Conservation (phyloP, 2,113 vertebrate species). For the Motacilla alba region DNA sequence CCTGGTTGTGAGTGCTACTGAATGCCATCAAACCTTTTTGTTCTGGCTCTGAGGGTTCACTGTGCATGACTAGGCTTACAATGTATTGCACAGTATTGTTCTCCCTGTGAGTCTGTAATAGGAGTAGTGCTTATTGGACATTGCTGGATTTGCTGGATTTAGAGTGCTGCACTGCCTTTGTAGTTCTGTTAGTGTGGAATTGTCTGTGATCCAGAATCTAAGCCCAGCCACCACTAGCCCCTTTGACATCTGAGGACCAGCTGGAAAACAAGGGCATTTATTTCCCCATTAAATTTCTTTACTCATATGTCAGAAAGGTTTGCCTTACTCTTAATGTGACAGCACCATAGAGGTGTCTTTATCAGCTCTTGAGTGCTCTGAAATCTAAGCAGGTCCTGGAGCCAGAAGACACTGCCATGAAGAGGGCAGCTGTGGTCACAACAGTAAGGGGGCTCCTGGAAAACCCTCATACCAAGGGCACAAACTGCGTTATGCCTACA, state of each 20-base stretch:
- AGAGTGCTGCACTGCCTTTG: not conserved
- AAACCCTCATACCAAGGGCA: not conserved
- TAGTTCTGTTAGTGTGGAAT: not conserved
- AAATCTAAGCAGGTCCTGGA: not conserved
- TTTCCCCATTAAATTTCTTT: not conserved
- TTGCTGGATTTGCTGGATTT: not conserved
- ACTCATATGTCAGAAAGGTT: not conserved
- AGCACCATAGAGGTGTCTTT: not conserved
- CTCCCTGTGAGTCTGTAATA: not conserved
- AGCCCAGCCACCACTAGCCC: rapidly evolving
- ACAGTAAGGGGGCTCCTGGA: not conserved
- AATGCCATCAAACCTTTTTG: not conserved
- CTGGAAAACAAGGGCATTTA: not conserved
- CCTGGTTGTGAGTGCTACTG: rapidly evolving
- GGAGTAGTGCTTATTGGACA: not conserved
- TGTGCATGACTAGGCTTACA: not conserved
- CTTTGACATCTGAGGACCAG: not conserved
- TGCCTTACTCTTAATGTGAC: not conserved
- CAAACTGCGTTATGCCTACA: not conserved
- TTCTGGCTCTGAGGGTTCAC: not conserved
- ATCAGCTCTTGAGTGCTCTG: not conserved
- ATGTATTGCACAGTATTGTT: not conserved
- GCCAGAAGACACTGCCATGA: not conserved
- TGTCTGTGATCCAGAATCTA: not conserved
- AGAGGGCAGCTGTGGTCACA: not conserved